A percentile compares a stretch with the other conserved stretches of the same genome.
phyloP scores from a whole-genome alignment of 2,888 invertebrate genomes.

The Liopterus haemorrhoidalis region DNA sequence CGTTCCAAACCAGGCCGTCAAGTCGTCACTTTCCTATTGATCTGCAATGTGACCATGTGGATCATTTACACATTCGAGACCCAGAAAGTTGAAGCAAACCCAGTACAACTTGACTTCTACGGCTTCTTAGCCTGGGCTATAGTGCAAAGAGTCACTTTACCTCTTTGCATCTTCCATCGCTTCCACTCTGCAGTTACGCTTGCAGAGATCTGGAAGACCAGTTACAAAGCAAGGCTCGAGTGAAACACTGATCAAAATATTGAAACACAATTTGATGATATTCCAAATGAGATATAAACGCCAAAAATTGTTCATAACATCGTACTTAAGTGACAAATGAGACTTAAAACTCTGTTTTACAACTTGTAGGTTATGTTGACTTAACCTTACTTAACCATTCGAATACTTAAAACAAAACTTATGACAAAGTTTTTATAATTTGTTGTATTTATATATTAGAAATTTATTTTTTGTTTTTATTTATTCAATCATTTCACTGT shows the following conservation, averaged over 20 bases:
- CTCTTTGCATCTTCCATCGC: constrained; percentile 92
- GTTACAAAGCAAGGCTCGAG: constrained; percentile 85
- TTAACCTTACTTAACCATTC: too few species aligned
- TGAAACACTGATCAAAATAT: constrained; percentile 47
- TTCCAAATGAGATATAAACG: too few species aligned
- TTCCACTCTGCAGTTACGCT: constrained; percentile 93
- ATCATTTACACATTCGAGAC: constrained; percentile 92
- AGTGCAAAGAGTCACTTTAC: constrained; percentile 86
- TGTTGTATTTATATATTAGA: too few species aligned
- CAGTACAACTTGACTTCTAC: constrained; percentile 87
- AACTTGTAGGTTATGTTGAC: too few species aligned
- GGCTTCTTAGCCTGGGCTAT: constrained; percentile 91
- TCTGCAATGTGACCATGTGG: constrained; percentile 96
- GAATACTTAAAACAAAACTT: too few species aligned
- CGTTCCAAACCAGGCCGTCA: constrained; percentile 92
- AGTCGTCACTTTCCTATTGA: constrained; percentile 89
- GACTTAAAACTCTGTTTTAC: too few species aligned
- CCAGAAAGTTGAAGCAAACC: constrained; percentile 88
- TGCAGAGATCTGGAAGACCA: constrained; percentile 94
- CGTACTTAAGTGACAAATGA: too few species aligned
- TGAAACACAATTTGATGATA: background rate
- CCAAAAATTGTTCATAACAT: too few species aligned
- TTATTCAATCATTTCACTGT: too few species aligned
- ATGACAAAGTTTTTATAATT: too few species aligned
- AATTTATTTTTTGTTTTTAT: too few species aligned